Conservation (phyloP, 2,113 vertebrate genomes). For the Paedocypris sp. region DNA sequence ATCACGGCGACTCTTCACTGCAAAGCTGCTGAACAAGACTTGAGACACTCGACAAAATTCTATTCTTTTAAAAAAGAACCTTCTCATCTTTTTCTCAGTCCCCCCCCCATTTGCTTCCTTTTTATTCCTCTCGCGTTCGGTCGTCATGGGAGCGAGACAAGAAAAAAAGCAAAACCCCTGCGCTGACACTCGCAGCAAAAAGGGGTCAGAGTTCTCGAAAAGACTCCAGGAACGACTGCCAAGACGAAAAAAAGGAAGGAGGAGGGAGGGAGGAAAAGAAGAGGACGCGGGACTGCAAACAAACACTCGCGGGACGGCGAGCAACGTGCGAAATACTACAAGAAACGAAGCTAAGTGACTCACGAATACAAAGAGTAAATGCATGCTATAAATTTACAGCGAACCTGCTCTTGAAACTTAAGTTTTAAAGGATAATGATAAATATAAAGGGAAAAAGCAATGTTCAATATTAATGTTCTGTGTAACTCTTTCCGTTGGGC, state of each 20-base stretch:
- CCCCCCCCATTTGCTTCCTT: constrained; percentile 59
- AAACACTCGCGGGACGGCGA: constrained; percentile 34
- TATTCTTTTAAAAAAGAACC: constrained; percentile 62
- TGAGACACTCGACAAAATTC: constrained; percentile 49
- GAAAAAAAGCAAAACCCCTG: constrained; percentile 26
- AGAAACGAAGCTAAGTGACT: constrained; percentile 58
- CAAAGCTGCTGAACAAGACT: constrained; percentile 30
- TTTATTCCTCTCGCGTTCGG: constrained; percentile 35
- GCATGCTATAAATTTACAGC: constrained; percentile 69
- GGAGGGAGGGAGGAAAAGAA: constrained; percentile 55
- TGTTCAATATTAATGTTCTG: constrained; percentile 58
- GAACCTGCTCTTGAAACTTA: constrained; percentile 66
- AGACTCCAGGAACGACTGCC: constrained; percentile 51
- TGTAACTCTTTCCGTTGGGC: constrained; percentile 48
- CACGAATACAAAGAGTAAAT: constrained; percentile 63
- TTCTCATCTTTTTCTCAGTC: constrained; percentile 60
- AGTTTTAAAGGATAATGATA: constrained; percentile 62
- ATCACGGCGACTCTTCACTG: constrained; percentile 9
- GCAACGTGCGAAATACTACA: constrained; percentile 47
- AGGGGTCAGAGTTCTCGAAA: constrained; percentile 39
- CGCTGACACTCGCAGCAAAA: constrained; percentile 33
- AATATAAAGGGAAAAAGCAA: constrained; percentile 55
- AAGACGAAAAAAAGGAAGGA: constrained; percentile 47
- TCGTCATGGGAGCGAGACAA: constrained; percentile 30
- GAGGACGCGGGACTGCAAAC: constrained; percentile 52